phyloP scores from a whole-genome alignment of 1,140 invertebrate genomes.

The Bursaphelenchus mucronatus region DNA sequence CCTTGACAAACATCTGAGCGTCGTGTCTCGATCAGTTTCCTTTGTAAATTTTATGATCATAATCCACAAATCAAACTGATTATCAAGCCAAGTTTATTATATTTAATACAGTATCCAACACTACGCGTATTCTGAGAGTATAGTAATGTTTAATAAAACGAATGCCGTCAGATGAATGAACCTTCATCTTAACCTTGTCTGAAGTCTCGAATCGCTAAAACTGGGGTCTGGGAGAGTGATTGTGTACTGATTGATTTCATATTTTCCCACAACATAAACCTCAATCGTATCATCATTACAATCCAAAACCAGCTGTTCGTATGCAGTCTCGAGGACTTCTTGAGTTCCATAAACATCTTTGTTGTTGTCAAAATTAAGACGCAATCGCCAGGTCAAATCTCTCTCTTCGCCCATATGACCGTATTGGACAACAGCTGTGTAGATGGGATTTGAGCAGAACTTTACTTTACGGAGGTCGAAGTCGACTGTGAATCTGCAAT shows the following conservation, averaged over 20 bases:
- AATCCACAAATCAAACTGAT: too few relatives aligned
- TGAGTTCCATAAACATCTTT: constrained; percentile 29
- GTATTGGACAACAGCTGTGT: constrained; percentile 40
- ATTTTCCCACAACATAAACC: constrained; percentile 29
- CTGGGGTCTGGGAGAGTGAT: constrained; percentile 21
- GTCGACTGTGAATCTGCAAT: constrained; percentile 31
- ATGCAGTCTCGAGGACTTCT: constrained; percentile 3
- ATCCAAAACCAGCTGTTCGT: constrained; percentile 33
- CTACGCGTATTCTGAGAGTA: too few relatives aligned
- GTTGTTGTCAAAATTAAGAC: constrained; percentile 30
- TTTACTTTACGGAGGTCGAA: constrained; percentile 34
- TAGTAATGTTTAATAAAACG: too few relatives aligned
- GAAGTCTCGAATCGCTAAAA: constrained; percentile 26
- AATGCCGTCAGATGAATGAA: neutral
- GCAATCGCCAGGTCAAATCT: constrained; percentile 30
- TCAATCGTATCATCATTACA: constrained; percentile 34
- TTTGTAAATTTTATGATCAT: too few relatives aligned
- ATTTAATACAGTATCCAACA: too few relatives aligned
- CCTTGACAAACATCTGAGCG: too few relatives aligned
- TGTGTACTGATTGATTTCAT: constrained; percentile 31
- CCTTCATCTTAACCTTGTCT: constrained; percentile 12
- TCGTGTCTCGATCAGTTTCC: too few relatives aligned
- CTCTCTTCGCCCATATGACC: constrained; percentile 29
- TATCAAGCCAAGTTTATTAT: too few relatives aligned
- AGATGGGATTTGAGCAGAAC: constrained; percentile 35